Percentiles rank a stretch among this genome's conserved stretches.
Evolutionary conservation across 2,888 invertebrate genomes (phyloP).

Genomic region (Cerceris rybyensis): DNA sequence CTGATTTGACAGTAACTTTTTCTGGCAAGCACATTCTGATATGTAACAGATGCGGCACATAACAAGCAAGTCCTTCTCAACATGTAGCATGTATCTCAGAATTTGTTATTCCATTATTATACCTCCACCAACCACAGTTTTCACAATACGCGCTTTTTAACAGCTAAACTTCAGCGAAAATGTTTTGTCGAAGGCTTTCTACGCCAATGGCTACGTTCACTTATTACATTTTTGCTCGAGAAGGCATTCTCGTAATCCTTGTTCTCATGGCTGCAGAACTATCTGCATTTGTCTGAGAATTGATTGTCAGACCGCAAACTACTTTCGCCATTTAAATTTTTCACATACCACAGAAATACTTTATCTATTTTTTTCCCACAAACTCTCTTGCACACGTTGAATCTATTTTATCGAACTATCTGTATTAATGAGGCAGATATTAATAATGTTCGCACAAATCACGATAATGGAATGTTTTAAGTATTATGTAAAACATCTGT

Average conservation of each 20-base stretch:
- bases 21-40: too few relatives aligned
- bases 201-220: slow-evolving; percentile 23
- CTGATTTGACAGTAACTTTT: too few relatives aligned
- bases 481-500: too few relatives aligned
- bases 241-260: slow-evolving; percentile 34
- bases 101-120: not conserved
- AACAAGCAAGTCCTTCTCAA: too few relatives aligned
- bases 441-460: too few relatives aligned
- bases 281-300: slow-evolving; percentile 39
- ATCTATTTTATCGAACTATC: not conserved
- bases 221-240: slow-evolving; percentile 20
- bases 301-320: slow-evolving; percentile 38
- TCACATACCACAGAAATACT: slow-evolving; percentile 13
- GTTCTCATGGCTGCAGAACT: slow-evolving; percentile 24
- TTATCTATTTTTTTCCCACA: not conserved
- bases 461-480: too few relatives aligned
- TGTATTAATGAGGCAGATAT: too few relatives aligned
- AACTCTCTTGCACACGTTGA: not conserved
- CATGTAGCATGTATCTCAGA: not conserved
- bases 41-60: too few relatives aligned
- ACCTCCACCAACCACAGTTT: not conserved
- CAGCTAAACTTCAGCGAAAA: not conserved
- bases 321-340: slow-evolving; percentile 43
- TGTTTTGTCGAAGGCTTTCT: slow-evolving; percentile 24
- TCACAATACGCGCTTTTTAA: not conserved